These are phyloP conservation scores for Drosophila koepferae DNA, from an alignment of 2,888 invertebrate genomes.

Conservation along the genomic window DNA sequence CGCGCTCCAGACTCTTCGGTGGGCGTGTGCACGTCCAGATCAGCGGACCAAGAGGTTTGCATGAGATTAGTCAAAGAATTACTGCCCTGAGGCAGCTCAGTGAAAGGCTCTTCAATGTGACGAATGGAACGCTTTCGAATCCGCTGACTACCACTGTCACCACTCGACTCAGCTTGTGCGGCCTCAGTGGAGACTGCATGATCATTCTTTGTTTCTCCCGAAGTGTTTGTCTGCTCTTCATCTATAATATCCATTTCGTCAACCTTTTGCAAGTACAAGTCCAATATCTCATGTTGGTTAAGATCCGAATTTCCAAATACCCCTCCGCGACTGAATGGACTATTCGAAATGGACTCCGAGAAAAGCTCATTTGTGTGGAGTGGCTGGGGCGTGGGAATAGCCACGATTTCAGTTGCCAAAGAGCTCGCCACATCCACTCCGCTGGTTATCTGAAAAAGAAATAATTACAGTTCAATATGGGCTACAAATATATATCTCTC, in stretches of 20 bases:
- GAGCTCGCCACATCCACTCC: conserved; percentile 92
- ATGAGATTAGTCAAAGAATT: conserved; percentile 82
- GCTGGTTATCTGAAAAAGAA: conserved; percentile 86
- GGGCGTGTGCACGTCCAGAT: conserved; percentile 59
- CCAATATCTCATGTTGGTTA: conserved; percentile 80
- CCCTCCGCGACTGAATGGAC: conserved; percentile 82
- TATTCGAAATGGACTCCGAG: conserved; percentile 84
- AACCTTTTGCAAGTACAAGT: conserved; percentile 84
- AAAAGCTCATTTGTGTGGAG: conserved; percentile 83
- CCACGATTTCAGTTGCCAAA: conserved; percentile 85
- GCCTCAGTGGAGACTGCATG: conserved; percentile 14
- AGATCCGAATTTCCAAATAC: conserved; percentile 78
- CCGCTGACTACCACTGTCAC: conserved; percentile 11
- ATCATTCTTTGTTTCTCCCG: not conserved
- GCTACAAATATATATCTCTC: not conserved
- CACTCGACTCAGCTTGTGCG: conserved; percentile 1
- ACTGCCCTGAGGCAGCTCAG: conserved; percentile 61
- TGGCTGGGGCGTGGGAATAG: conserved; percentile 83
- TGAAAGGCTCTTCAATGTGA: conserved; percentile 43
- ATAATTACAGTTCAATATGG: not conserved
- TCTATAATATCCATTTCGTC: conserved; percentile 84
- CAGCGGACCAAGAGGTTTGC: conserved; percentile 84
- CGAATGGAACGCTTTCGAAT: conserved; percentile 49
- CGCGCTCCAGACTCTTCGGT: conserved; percentile 50
- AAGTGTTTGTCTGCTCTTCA: conserved; percentile 83